A percentile compares a stretch with the other conserved stretches of the same genome.
Conservation (phyloP, 2,797 vertebrate genomes). For the Amniataba percoides region DNA sequence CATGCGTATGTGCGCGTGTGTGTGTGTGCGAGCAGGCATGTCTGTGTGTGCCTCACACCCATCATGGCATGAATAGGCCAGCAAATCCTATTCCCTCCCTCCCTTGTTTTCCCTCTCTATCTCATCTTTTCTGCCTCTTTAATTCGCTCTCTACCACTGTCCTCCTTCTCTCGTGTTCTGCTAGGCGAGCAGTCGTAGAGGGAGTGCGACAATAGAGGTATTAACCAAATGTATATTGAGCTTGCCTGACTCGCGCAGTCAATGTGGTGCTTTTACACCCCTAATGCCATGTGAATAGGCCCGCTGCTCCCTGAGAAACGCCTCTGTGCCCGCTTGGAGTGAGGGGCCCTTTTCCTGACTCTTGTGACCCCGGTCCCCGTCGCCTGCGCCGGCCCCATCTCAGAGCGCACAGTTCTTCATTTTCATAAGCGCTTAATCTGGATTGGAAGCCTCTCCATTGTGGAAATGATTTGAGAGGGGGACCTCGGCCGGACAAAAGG, state of each 20-base stretch:
- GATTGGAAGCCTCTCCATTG: conserved; percentile 71
- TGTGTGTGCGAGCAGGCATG: not conserved
- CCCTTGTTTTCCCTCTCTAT: conserved; percentile 59
- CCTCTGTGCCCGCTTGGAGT: conserved; percentile 57
- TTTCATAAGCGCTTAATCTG: conserved; percentile 76
- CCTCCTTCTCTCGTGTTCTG: conserved; percentile 47
- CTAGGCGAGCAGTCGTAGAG: conserved; percentile 60
- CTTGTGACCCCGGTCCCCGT: conserved; percentile 57
- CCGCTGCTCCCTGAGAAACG: conserved; percentile 63
- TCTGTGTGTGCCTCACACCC: conserved; percentile 46
- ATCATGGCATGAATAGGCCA: conserved; percentile 52
- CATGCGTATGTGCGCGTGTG: not conserved
- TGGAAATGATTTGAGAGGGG: conserved; percentile 65
- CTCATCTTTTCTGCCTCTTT: conserved; percentile 70
- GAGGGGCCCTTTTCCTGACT: conserved; percentile 65
- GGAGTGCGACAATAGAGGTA: conserved; percentile 74
- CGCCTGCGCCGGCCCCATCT: conserved; percentile 43
- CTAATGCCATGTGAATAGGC: conserved; percentile 76
- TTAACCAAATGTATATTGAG: conserved; percentile 76
- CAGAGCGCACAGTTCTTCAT: conserved; percentile 53
- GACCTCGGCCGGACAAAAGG: conserved; percentile 56
- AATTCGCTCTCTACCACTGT: conserved; percentile 68
- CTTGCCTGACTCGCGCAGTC: conserved; percentile 68
- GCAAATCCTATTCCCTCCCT: conserved; percentile 63
- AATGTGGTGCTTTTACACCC: conserved; percentile 71